phyloP scores from a whole-genome alignment of 2,113 vertebrate species.

The Peromyscus polionotus region DNA sequence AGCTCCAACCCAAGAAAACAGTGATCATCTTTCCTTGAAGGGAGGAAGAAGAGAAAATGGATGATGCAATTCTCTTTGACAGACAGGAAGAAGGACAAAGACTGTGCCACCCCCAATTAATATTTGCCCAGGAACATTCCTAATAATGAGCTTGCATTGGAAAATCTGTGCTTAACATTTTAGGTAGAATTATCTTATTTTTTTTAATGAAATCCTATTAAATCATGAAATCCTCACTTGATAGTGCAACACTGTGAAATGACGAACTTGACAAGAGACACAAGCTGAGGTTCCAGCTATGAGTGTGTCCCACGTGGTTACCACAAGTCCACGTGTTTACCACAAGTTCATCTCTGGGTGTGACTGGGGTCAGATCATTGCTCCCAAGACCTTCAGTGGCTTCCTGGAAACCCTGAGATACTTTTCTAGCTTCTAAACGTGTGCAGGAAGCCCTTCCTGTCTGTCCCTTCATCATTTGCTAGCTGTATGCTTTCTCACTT shows the following conservation, averaged over 20 bases:
- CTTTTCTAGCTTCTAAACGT: accelerated
- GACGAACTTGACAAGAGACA: not conserved
- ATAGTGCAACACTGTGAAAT: not conserved
- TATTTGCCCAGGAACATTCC: not conserved
- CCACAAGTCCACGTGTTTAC: accelerated
- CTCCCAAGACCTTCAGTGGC: not conserved
- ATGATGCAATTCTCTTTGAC: not conserved
- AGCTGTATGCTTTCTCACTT: not conserved
- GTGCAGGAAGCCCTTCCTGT: not conserved
- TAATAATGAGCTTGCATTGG: not conserved
- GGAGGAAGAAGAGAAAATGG: not conserved
- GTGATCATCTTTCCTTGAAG: not conserved
- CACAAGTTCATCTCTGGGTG: accelerated
- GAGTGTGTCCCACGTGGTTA: not conserved
- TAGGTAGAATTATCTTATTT: not conserved
- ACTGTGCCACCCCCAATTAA: not conserved
- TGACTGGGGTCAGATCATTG: not conserved
- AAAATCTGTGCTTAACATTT: not conserved
- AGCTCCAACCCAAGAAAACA: not conserved
- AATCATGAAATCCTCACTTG: not conserved
- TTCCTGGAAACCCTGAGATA: not conserved
- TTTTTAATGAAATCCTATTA: not conserved
- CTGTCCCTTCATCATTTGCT: no score
- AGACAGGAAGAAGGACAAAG: not conserved
- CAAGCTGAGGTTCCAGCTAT: not conserved